Conservation (phyloP, 2,888 invertebrate species). For the Strigamia maritima region DNA sequence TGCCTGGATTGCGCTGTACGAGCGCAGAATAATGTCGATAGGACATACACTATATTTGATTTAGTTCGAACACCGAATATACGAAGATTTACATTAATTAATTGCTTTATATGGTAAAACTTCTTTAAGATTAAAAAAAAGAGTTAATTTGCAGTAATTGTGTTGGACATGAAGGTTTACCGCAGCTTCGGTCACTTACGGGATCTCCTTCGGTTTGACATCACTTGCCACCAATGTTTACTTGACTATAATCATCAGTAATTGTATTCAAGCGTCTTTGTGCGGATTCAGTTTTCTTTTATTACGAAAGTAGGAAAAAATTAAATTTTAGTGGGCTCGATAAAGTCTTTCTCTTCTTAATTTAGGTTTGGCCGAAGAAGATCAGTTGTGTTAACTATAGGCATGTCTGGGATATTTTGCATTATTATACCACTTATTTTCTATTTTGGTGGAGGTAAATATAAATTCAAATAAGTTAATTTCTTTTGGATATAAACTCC, state of each 20-base stretch:
- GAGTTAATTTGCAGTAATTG: no score
- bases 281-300: not conserved
- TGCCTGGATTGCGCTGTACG: not conserved
- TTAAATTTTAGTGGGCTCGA: no score
- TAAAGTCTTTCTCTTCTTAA: no score
- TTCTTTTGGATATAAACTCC: no score
- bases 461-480: no score
- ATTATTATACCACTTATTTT: not conserved
- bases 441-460: not conserved
- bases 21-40: not conserved
- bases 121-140: no score
- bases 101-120: slow-evolving; percentile 37
- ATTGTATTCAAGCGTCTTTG: not conserved
- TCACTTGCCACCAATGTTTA: slow-evolving; percentile 55
- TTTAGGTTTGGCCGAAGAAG: not conserved
- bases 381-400: not conserved
- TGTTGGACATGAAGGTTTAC: slow-evolving; percentile 51
- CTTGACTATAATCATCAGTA: slow-evolving; percentile 54
- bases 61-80: slow-evolving; percentile 36
- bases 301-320: not conserved
- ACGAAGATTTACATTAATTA: slow-evolving; percentile 35
- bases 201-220: slow-evolving; percentile 53
- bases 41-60: slow-evolving; percentile 2
- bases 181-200: slow-evolving; percentile 54
- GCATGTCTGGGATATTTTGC: not conserved